A percentile compares a stretch with the other conserved stretches of the same genome.
phyloP scores from a whole-genome alignment of 1,140 invertebrate genomes.

The Danaus melanippus region DNA sequence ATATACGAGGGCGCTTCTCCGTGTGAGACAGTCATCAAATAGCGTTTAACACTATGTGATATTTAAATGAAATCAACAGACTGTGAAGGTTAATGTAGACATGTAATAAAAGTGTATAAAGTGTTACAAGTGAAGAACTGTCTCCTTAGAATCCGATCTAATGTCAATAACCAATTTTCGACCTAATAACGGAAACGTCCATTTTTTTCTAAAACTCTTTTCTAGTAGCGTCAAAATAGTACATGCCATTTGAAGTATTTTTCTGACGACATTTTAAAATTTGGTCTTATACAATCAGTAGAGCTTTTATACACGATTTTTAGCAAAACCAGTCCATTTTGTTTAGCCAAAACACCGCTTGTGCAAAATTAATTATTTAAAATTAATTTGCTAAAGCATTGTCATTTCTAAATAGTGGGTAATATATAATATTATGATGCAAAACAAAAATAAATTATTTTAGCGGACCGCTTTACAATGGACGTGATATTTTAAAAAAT shows the following conservation, averaged over 20 bases:
- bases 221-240: conserved; percentile 63
- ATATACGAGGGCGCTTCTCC: conserved; percentile 36
- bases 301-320: conserved; percentile 69
- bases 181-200: conserved; percentile 70
- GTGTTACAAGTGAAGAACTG: conserved; percentile 22
- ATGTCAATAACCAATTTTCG: conserved; percentile 58
- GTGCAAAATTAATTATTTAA: conserved; percentile 54
- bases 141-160: conserved; percentile 46
- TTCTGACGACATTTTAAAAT: conserved; percentile 65
- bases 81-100: conserved; percentile 32
- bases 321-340: conserved; percentile 69
- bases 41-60: conserved; percentile 55
- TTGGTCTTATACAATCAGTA: conserved; percentile 67
- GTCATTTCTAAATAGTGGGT: conserved; percentile 48
- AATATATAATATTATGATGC: conserved; percentile 25
- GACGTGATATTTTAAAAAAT: conserved; percentile 40
- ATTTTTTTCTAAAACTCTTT: conserved; percentile 68
- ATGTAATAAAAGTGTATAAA: conserved; percentile 12
- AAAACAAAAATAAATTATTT: conserved; percentile 38
- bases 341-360: conserved; percentile 68
- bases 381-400: conserved; percentile 68
- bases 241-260: conserved; percentile 67
- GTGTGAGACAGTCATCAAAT: conserved; percentile 64
- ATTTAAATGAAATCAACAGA: conserved; percentile 50
- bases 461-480: conserved; percentile 42